Base-by-base conservation (phyloP, 37 sponge, comb jelly and placozoan species). In the Agelas oroides region DNA sequence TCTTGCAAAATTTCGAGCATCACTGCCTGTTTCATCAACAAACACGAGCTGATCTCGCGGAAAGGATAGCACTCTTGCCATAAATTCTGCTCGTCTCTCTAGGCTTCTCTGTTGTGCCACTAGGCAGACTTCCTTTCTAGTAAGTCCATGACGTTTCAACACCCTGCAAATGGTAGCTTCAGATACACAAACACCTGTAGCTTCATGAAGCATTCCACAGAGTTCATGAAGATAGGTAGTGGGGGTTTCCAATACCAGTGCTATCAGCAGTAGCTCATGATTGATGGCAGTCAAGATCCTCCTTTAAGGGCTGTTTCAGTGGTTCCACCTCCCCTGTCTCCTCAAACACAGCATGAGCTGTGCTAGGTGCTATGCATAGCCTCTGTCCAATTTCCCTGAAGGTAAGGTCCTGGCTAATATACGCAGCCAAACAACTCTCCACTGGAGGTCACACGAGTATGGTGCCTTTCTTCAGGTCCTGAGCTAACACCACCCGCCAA, bases 1-100 rank as follows among this genome's bases (percentile, higher is more conserved):
- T 8, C 46, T 46, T 46, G 8, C n/a, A n/a, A n/a, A n/a, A n/a
- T n/a, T 46, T 3, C 46, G 46, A 46, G 46, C 46, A 64, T 85
- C 77, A 64, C 60, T 30, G 2, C 77, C 77, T 19, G 77, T 58
- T 57, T 76, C 77, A 59, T 76, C 77, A 16, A 76, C 61, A 24
- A 24, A 76, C 1, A 76, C 77, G 11, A 61, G 62, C 27, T 61
- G 62, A 25, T 61, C 62, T 25, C n/a, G 25, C 5, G 62, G 27
- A 61, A 61, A 14, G 62, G 35, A 69, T 21, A n/a, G 23, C 70
- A 69, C 15, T 30, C 35, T 21, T 8, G 70, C 70, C 62, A n/a
- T 76, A 31, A 59, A 76, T 52, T 59, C 62, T 58, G 13, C 77
- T 59, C 77, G 59, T 52, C n/a, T 21, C n/a, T n/a, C n/a, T n/a